A percentile compares a stretch with the other conserved stretches of the same genome.
phyloP scores from a whole-genome alignment of 1,140 invertebrate species.

The Pollicipes pollicipes region DNA sequence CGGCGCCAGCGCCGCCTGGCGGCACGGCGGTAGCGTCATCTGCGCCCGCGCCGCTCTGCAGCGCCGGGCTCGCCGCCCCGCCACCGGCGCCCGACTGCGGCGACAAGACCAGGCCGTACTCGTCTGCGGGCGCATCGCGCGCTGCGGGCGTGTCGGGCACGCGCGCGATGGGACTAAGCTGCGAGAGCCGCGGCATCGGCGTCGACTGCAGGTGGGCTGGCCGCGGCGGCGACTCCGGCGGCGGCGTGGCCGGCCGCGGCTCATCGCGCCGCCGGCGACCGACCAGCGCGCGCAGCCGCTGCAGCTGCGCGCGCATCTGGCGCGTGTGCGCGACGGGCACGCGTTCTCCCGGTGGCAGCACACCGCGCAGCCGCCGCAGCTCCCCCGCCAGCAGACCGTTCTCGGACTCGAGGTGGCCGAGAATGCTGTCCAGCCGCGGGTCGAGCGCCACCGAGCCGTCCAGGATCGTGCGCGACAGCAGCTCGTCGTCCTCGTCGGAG shows the following conservation, averaged over 20 bases:
- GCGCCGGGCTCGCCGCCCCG: not conserved
- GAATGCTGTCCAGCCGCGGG: constrained; percentile 1
- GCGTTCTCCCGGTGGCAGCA: constrained; percentile 98
- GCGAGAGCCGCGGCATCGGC: not conserved
- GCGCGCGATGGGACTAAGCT: not conserved
- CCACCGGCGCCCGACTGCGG: no score
- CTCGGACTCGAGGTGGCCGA: not conserved
- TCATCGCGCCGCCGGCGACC: constrained; percentile 37
- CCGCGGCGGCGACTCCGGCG: no score
- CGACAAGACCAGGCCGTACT: no score
- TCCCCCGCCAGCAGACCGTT: constrained; percentile 64
- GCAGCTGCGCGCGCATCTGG: constrained; percentile 65
- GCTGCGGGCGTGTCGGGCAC: not conserved
- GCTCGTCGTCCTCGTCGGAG: constrained; percentile 10
- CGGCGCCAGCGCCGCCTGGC: no score
- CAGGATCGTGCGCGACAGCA: constrained; percentile 13
- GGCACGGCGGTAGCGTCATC: no score
- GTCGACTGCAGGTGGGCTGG: not conserved
- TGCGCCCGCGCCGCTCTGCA: not conserved
- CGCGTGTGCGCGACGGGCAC: constrained; percentile 65
- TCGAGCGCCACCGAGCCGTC: constrained; percentile 7
- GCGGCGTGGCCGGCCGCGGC: not conserved
- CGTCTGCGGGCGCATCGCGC: no score
- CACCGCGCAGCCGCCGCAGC: constrained; percentile 78
- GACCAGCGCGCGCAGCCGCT: constrained; percentile 67